Evolutionary conservation across 1,140 invertebrate species (phyloP), one percentile per base, ranked within the genome.

Genomic region (Popillia japonica): DNA sequence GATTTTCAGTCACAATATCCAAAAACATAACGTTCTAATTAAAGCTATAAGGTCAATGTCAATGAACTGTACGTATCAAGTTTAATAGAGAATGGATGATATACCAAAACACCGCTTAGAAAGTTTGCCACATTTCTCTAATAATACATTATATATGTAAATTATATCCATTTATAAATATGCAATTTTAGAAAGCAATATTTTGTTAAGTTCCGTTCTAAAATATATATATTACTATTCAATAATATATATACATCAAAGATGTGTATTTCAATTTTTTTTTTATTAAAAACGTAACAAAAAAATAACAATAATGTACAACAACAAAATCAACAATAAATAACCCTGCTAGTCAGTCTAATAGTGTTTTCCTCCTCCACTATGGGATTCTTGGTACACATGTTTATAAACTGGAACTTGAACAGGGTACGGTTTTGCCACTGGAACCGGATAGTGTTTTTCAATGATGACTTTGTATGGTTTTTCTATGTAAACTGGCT

Each of bases 401-500:
- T 94, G 93, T 86, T 94, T 94, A 88, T 94, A 94, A 72, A 94
- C 92, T 4, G 93, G 93, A n/a, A 93, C 91, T 81, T 93, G 93
- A 75, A 94, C 93, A 61, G 93, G 92, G 86, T 94, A 94, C 34
- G 93, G 93, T 86, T 94, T 94, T 80, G 79, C 77, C 14, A 94
- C 91, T 27, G 92, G 91, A 40, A 94, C 92, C 81, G 92, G 91
- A 79, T 93, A 92, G 83, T 93, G 93, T 86, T 94, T 94, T 78
- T 94, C 92, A 4, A 94, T 92, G 78, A 93, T 92, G 6, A 95
- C 92, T 40, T 93, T 90, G 87, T 93, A 94, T 0, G 93, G 93
- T 84, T 92, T 94, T 83, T 94, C 92, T 0, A 95, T 90, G 76
- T 93, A 90, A 83, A 93, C 93, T 6, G 93, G 93, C 77, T 94